Evolutionary conservation across 2,797 vertebrate species (phyloP), one percentile per base, ranked within the genome.

Genomic region (Hydrolagus colliei): DNA sequence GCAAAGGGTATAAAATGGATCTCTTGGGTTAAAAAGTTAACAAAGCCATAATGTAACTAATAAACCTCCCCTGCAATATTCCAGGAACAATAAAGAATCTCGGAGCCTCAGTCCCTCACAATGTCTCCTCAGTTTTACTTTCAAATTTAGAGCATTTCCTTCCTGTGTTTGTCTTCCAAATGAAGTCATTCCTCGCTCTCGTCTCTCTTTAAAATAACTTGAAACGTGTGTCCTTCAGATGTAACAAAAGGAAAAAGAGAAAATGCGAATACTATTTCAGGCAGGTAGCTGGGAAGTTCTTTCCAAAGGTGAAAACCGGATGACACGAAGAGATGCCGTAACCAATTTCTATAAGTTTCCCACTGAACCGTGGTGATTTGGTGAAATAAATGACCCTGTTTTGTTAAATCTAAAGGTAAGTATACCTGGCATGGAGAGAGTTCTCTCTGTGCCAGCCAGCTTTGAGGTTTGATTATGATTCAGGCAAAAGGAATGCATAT

Each of bases 371-470:
- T 80, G 65, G 67, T 2, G 9, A 14, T 14, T 67, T 35, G 41
- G 16, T 68, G 32, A 20, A 68, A 67, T 67, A 16, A 14, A 35
- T 7, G n/a, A 78, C 52, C n/a, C n/a, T 62, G 41, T 61, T 27
- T 62, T 18, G 20, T 78, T 4, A 63, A 63, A 59, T 63, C 27
- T 27, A 27, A 27, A 63, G 13, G n/a, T 79, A 27, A 27, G 4
- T 32, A 27, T 82, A 9, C 62, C 14, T 16, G 27, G 32, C 2
- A 9, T 16, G 20, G 22, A 35, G 22, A 35, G 41, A 71, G 79
- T 84, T 84, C 79, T 41, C 2, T 18, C 63, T 67, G 27, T 84
- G 68, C 79, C 18, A n/a, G 32, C 35, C 79, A 84, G 79, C 79
- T 71, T 71, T 84, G 65, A 84, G 35, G 65, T 71, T 18, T 67